phyloP scores from a whole-genome alignment of 1,140 invertebrate species.

The Drosophila insularis region DNA sequence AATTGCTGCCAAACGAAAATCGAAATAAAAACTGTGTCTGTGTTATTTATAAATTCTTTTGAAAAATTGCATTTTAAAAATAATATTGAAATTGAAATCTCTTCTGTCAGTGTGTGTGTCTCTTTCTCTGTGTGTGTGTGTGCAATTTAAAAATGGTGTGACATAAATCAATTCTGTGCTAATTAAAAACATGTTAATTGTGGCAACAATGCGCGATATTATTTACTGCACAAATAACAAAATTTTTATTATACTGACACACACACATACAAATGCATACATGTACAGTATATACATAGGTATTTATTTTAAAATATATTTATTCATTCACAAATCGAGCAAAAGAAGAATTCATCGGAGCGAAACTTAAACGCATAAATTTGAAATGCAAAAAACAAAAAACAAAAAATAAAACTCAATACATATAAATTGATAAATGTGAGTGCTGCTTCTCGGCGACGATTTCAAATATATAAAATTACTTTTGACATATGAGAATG shows the following conservation, averaged over 20 bases:
- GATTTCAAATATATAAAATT: slow-evolving; percentile 50
- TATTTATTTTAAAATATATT: slow-evolving; percentile 10
- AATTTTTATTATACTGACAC: not conserved
- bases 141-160: slow-evolving; percentile 56
- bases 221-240: slow-evolving; percentile 43
- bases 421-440: slow-evolving; percentile 59
- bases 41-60: slow-evolving; percentile 33
- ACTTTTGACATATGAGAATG: slow-evolving; percentile 47
- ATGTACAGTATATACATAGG: not conserved
- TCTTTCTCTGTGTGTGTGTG: not conserved
- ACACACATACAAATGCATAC: not conserved
- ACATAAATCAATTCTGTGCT: slow-evolving; percentile 67
- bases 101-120: not conserved
- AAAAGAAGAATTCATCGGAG: slow-evolving; percentile 4
- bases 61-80: slow-evolving; percentile 50
- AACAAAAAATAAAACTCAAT: slow-evolving; percentile 17
- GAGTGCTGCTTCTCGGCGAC: slow-evolving; percentile 21
- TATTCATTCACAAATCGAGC: slow-evolving; percentile 61
- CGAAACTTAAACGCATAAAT: slow-evolving; percentile 35
- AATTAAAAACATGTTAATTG: slow-evolving; percentile 74
- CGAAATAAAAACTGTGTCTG: slow-evolving; percentile 7
- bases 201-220: slow-evolving; percentile 32
- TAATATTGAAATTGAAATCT: slow-evolving; percentile 37
- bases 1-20: slow-evolving; percentile 37
- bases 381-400: slow-evolving; percentile 14